phyloP scores from a whole-genome alignment of 2,888 invertebrate species.

The Synergus laeviventris region DNA sequence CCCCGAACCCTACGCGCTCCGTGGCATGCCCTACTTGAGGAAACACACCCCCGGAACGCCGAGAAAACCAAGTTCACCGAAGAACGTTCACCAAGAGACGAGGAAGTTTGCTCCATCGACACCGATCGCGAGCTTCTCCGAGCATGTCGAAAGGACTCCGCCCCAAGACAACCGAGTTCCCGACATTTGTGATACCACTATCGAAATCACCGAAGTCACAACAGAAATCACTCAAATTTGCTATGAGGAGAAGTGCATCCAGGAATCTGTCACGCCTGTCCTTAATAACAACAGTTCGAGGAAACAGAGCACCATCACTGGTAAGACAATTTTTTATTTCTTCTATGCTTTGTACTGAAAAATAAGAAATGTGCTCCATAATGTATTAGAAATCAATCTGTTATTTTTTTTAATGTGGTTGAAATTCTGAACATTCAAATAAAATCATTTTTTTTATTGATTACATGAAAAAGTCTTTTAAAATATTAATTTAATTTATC shows the following conservation, averaged over 20 bases:
- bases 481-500: too few species aligned
- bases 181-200: slow-evolving; percentile 63
- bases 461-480: too few species aligned
- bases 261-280: slow-evolving; percentile 67
- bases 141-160: slow-evolving; percentile 69
- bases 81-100: slow-evolving; percentile 39
- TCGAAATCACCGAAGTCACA: slow-evolving; percentile 52
- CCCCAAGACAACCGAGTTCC: slow-evolving; percentile 70
- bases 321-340: slow-evolving; percentile 58
- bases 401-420: neutral
- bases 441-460: too few species aligned
- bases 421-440: too few species aligned
- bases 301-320: slow-evolving; percentile 71
- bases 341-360: slow-evolving; percentile 51
- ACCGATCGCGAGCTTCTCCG: slow-evolving; percentile 43
- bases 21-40: slow-evolving; percentile 72
- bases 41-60: slow-evolving; percentile 68
- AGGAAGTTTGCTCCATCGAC: slow-evolving; percentile 21
- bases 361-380: neutral
- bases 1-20: slow-evolving; percentile 72
- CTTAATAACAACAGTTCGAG: slow-evolving; percentile 59
- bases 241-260: slow-evolving; percentile 57
- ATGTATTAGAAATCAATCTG: too few species aligned
- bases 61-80: slow-evolving; percentile 54
- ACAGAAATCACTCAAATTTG: slow-evolving; percentile 46